Evolutionary conservation across 2,888 invertebrate genomes (phyloP).

Genomic region (Archips xylosteana): DNA sequence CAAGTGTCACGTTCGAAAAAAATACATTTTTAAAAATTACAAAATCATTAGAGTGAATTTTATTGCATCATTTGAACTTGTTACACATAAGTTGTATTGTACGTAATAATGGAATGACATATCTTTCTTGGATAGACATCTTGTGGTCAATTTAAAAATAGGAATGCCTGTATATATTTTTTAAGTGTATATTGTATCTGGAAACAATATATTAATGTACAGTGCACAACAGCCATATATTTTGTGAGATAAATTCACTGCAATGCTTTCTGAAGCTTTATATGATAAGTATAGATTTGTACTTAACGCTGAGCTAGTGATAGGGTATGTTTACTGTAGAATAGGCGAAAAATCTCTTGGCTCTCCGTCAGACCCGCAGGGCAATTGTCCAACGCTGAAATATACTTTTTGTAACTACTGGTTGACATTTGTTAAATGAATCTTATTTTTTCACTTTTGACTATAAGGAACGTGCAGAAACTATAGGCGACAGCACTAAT

Average conservation of each 20-base stretch:
- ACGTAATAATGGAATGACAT: conserved; percentile 63
- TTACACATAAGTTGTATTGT: conserved; percentile 46
- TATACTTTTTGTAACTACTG: not conserved
- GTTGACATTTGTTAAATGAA: not conserved
- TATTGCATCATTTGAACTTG: conserved; percentile 30
- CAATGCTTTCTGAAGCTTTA: conserved; percentile 67
- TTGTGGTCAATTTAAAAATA: conserved; percentile 62
- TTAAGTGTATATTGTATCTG: conserved; percentile 54
- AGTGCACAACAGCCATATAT: conserved; percentile 67
- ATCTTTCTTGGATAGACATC: conserved; percentile 60
- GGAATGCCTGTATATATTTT: conserved; percentile 52
- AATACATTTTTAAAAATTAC: conserved; percentile 45
- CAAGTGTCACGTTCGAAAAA: conserved; percentile 61
- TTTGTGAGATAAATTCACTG: conserved; percentile 57
- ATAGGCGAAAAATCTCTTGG: conserved; percentile 58
- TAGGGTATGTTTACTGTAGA: conserved; percentile 46
- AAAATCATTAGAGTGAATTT: conserved; percentile 8
- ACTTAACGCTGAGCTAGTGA: conserved; percentile 47
- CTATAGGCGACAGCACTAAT: too few relatives aligned
- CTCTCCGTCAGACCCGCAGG: conserved; percentile 48
- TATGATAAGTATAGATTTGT: conserved; percentile 51
- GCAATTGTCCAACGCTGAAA: not conserved
- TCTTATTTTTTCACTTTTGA: not conserved
- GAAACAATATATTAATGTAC: conserved; percentile 56
- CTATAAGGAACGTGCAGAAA: not conserved